Evolutionary conservation across 2,797 vertebrate species (phyloP).

Genomic region (Myiothlypis coronata): DNA sequence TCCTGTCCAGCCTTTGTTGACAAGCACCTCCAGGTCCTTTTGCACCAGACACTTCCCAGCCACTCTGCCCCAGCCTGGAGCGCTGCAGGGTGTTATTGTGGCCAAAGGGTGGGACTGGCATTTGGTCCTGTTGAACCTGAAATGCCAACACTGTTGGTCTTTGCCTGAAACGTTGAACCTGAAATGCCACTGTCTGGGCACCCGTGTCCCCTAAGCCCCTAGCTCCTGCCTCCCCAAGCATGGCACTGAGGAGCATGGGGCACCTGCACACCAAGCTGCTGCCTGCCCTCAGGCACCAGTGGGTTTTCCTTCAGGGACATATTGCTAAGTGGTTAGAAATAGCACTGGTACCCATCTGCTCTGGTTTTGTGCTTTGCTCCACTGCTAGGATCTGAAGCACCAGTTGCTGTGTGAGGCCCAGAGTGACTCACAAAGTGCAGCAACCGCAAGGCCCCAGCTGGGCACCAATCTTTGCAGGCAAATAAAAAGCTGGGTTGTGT

Average conservation of each 20-base stretch:
- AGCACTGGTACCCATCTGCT: neutral
- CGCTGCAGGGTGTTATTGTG: neutral
- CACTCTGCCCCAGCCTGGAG: neutral
- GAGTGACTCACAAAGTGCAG: neutral
- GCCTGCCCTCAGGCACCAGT: neutral
- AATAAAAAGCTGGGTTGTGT: neutral
- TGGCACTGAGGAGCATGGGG: neutral
- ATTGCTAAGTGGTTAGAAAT: neutral
- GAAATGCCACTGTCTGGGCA: rapidly evolving
- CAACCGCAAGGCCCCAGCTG: neutral
- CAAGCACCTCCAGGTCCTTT: neutral
- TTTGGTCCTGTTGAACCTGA: neutral
- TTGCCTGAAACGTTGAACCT: neutral
- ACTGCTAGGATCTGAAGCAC: neutral
- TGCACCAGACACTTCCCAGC: neutral
- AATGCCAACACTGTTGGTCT: neutral
- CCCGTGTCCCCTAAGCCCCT: rapidly evolving
- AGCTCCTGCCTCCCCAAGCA: neutral
- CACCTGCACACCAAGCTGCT: rapidly evolving
- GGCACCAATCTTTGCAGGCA: neutral
- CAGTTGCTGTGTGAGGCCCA: neutral
- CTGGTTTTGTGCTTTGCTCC: neutral
- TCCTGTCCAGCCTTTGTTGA: neutral
- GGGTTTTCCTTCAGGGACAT: neutral
- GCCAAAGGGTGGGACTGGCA: neutral